Evolutionary conservation across 2,888 invertebrate genomes (phyloP), one percentile per base, ranked within the genome.

Genomic region (Aquatica leii): DNA sequence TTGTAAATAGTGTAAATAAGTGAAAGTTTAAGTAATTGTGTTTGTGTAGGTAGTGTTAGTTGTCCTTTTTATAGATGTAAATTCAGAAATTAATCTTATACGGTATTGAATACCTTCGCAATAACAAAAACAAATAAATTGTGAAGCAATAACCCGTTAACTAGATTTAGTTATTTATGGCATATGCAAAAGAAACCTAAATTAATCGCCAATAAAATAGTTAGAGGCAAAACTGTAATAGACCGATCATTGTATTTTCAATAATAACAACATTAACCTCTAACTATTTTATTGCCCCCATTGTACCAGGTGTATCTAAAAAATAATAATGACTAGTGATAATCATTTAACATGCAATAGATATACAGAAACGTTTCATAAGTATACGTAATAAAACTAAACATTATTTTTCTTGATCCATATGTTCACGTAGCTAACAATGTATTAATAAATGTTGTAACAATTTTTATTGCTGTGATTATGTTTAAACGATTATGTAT

Each of bases 381-480:
- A 20, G 20, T 54, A 53, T 37, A 54, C 46, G 50, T 61, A 60
- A 55, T 34, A 49, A 55, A 53, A 35, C 14, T 60, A 53, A 18
- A 14, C 49, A 11, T 12, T 41, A 35, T 50, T 35, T 40, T 40
- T 54, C 48, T 48, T 17, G 58, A 48, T 41, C 48, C 62, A 40
- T 43, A 49, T 49, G 49, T 63, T 54, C 20, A 63, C 37, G 12
- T 21, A 40, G 54, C 54, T 50, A 54, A 62, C 55, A 41, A 71
- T 71, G 66, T 75, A 73, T 71, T 72, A 65, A 69, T 71, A 66
- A 70, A 73, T 80, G 79, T 81, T 77, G 78, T 79, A 77, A 77
- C 80, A 78, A 79, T 81, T 79, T 80, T 80, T 80, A 80, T 82
- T 81, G 81, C 82, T 82, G 82, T 82, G 82, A 82, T 82, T 82